A percentile compares a stretch with the other conserved stretches of the same genome.
These are phyloP conservation scores for Pomacea maculata DNA, from an alignment of 1,140 invertebrate species.

Conservation along the genomic window DNA sequence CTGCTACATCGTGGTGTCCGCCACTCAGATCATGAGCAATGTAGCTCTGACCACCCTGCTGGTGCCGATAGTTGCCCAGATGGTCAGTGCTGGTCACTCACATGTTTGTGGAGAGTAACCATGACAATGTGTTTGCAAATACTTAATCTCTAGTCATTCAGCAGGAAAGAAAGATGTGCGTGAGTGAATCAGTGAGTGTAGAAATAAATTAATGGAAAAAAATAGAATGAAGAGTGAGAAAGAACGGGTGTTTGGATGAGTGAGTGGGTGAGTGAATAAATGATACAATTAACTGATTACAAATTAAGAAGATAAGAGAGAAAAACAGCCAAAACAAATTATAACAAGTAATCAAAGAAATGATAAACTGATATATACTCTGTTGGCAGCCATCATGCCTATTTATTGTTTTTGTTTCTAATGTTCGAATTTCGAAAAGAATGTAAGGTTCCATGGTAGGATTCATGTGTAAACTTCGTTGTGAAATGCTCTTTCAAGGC, in stretches of 20 bases:
- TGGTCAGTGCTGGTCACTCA: slow-evolving; percentile 49
- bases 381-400: not conserved
- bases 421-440: too few relatives aligned
- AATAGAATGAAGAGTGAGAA: not conserved
- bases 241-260: too few relatives aligned
- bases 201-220: not conserved
- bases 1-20: slow-evolving; percentile 54
- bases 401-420: not conserved
- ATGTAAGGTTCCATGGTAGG: not conserved
- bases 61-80: slow-evolving; percentile 64
- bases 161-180: too few relatives aligned
- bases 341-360: not conserved
- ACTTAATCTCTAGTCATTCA: too few relatives aligned
- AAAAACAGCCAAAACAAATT: not conserved
- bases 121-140: too few relatives aligned
- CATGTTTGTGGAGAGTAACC: too few relatives aligned
- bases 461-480: not conserved
- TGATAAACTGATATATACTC: not conserved
- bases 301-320: too few relatives aligned
- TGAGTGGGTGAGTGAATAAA: too few relatives aligned
- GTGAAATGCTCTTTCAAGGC: slow-evolving; percentile 60
- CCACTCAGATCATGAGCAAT: slow-evolving; percentile 69
- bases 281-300: too few relatives aligned
- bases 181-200: too few relatives aligned
- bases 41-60: slow-evolving; percentile 67